Base-by-base conservation (phyloP, 2,888 invertebrate species). In the Drosophila demipolita region DNA sequence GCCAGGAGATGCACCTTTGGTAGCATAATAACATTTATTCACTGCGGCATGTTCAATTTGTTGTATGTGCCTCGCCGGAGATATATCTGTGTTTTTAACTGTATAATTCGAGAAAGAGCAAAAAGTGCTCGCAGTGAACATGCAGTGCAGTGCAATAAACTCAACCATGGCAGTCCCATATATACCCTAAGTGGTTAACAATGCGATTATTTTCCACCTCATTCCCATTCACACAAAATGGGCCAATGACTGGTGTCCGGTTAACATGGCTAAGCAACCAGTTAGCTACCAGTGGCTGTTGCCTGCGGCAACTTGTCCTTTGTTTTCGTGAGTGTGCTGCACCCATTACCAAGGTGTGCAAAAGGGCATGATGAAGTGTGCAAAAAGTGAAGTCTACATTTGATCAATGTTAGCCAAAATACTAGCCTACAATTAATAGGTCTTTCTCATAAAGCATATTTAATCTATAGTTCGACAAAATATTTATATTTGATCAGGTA, bases 1-100 rank as follows among this genome's bases (percentile, higher is more conserved):
- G 6, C 82, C 87, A 33, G 83, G 83, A 42, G 83, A 83, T 67
- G 82, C 76, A 23, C 64, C 69, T 48, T 75, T 79, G 26, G 80
- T 49, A 33, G 68, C 60, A 17, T 78, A 71, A 35, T 68, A 29
- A 54, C 35, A 38, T 35, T 49, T 63, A 49, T 45, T 5, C 45
- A 66, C 45, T 57, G 64, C 60, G 59, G 69, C 59, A 55, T 36
- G 45, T 52, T 59, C 54, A 59, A 66, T 63, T 63, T 40, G 50
- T 59, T 49, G 9, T 49, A 36, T 58, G 59, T 65, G 55, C 55
- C 55, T 20, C 12, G 54, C 36, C 60, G 54, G 52, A 33, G 35
- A 54, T 52, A 50, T 48, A 55, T 48, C 38, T 52, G 36, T 54
- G 53, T 42, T 66, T 59, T 50, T 68, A 59, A 58, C 48, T 67